Evolutionary conservation across 2,113 vertebrate species (phyloP).

Genomic region (Orycteropus afer): DNA sequence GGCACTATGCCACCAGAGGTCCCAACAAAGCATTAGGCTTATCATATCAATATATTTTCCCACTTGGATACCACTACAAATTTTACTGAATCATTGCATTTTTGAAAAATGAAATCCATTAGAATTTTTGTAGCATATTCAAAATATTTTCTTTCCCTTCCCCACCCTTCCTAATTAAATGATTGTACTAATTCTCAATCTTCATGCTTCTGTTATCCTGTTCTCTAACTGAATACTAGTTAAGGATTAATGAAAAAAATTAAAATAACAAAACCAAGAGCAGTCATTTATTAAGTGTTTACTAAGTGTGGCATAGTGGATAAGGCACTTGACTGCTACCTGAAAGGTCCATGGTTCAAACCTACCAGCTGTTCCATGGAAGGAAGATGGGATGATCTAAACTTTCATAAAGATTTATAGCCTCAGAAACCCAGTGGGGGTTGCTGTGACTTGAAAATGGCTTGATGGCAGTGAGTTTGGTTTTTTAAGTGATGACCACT

Average conservation of each 20-base stretch:
- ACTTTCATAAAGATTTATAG: too few species aligned
- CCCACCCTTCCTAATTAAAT: neutral
- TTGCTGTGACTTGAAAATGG: too few species aligned
- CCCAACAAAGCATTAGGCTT: neutral
- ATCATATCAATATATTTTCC: neutral
- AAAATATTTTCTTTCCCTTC: constrained; percentile 1
- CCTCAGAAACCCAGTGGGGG: too few species aligned
- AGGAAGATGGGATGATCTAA: too few species aligned
- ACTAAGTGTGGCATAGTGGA: too few species aligned
- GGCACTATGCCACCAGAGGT: too few species aligned
- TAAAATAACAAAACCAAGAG: neutral
- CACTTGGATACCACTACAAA: neutral
- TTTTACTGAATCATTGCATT: neutral
- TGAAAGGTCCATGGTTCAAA: too few species aligned
- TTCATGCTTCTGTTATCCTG: constrained; percentile 10
- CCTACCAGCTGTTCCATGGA: too few species aligned
- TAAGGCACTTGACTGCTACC: too few species aligned
- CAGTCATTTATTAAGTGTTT: neutral
- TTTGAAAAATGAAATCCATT: neutral
- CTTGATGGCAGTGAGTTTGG: too few species aligned
- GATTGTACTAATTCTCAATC: neutral
- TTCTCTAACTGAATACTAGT: neutral
- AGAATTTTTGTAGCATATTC: neutral
- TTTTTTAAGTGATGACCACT: neutral
- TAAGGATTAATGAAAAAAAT: neutral